Evolutionary conservation across 2,888 invertebrate genomes (phyloP).

Genomic region (Tiliacea citrago): DNA sequence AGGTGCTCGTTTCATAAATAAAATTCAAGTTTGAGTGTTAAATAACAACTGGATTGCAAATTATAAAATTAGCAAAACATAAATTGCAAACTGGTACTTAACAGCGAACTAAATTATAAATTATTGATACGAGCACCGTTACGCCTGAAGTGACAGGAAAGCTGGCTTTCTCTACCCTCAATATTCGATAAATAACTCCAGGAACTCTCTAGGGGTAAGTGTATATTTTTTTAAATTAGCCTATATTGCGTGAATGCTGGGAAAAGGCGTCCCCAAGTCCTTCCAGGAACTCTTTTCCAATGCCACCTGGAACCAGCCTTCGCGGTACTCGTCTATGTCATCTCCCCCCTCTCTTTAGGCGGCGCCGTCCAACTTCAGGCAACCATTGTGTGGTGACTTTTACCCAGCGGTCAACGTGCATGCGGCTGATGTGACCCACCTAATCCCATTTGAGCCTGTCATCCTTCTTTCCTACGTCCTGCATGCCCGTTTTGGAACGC

Average conservation of each 20-base stretch:
- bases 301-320: too few species aligned
- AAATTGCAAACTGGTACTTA: not conserved
- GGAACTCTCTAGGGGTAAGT: slow-evolving; percentile 31
- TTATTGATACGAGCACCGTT: slow-evolving; percentile 6
- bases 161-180: not conserved
- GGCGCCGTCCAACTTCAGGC: not conserved
- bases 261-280: not conserved
- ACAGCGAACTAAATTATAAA: slow-evolving; percentile 1
- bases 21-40: slow-evolving; percentile 8
- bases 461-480: not conserved
- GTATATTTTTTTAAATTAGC: not conserved
- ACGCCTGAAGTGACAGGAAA: too few species aligned
- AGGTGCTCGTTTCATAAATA: slow-evolving; percentile 1
- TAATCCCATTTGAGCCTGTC: not conserved
- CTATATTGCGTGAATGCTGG: not conserved
- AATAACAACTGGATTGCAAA: not conserved
- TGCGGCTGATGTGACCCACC: not conserved
- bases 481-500: not conserved
- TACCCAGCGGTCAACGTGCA: not conserved
- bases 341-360: not conserved
- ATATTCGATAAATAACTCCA: not conserved
- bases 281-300: not conserved
- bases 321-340: not conserved
- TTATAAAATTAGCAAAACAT: not conserved
- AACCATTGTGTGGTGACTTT: too few species aligned